Percentiles rank a stretch among this genome's conserved stretches.
These are phyloP conservation scores for Cartodere bifasciata DNA, from an alignment of 2,888 invertebrate genomes.

Conservation along the genomic window DNA sequence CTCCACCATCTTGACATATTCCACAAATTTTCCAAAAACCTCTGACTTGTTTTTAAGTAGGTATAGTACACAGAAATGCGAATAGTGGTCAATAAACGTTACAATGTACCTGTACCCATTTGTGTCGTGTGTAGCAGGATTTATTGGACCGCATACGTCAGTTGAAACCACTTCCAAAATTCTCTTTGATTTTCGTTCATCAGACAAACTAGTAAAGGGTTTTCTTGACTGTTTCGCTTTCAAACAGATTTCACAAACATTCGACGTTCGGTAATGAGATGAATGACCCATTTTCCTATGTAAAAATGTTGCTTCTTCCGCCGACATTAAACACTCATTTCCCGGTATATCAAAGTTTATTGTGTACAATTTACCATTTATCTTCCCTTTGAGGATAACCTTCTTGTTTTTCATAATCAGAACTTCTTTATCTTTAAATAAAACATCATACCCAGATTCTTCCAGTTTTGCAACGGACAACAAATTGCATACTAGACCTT, in stretches of 20 bases:
- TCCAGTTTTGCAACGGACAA: too few relatives aligned
- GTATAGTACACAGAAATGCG: slow-evolving; percentile 15
- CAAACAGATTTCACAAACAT: slow-evolving; percentile 7
- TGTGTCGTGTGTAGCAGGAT: too few relatives aligned
- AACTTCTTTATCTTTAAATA: slow-evolving; percentile 10
- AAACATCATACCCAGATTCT: too few relatives aligned
- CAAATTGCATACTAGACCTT: slow-evolving; percentile 5
- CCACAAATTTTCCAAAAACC: slow-evolving; percentile 16
- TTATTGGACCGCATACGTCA: slow-evolving; percentile 19
- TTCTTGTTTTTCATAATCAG: slow-evolving; percentile 11
- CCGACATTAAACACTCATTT: slow-evolving; percentile 1
- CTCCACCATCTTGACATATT: slow-evolving; percentile 13
- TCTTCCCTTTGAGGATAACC: slow-evolving; percentile 9
- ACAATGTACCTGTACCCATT: slow-evolving; percentile 18
- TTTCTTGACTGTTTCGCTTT: slow-evolving; percentile 7
- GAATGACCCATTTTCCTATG: slow-evolving; percentile 20
- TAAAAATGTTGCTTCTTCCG: slow-evolving; percentile 6
- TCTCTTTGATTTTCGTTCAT: slow-evolving; percentile 6
- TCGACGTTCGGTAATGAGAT: slow-evolving; percentile 11
- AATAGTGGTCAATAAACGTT: slow-evolving; percentile 19
- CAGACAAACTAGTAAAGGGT: slow-evolving; percentile 5
- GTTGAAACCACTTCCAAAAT: slow-evolving; percentile 11
- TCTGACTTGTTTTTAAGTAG: slow-evolving; percentile 18
- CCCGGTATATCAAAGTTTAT: not conserved
- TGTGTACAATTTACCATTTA: slow-evolving; percentile 12